phyloP scores from a whole-genome alignment of 2,797 vertebrate species.

The Hypotaenidia philippensis region DNA sequence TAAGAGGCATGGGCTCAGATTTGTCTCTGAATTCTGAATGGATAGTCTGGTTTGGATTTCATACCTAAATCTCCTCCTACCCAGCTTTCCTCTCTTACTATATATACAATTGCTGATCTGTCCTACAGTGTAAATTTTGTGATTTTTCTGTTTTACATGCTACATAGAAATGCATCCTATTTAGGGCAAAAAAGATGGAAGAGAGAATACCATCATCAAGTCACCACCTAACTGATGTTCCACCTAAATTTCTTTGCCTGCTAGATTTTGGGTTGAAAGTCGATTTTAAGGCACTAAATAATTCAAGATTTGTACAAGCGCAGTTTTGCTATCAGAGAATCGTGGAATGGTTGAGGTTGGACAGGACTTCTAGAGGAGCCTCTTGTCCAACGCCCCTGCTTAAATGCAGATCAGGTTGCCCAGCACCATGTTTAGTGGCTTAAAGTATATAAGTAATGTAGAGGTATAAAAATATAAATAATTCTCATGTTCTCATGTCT shows the following conservation, averaged over 20 bases:
- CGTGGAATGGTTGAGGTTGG: not conserved
- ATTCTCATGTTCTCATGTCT: not conserved
- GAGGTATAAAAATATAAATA: not conserved
- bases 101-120: not conserved
- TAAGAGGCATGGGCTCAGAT: not conserved
- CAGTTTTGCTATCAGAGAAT: not conserved
- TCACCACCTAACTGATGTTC: rapidly evolving
- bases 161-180: not conserved
- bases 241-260: not conserved
- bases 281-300: not conserved
- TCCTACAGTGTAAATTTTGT: not conserved
- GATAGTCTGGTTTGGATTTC: not conserved
- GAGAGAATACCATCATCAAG: not conserved
- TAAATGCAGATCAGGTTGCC: not conserved
- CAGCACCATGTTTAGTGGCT: not conserved
- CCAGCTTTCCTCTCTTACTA: not conserved
- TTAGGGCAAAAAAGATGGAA: not conserved
- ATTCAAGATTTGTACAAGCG: not conserved
- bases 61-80: not conserved
- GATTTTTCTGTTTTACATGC: not conserved
- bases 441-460: not conserved
- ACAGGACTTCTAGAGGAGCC: not conserved
- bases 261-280: not conserved
- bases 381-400: not conserved
- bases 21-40: not conserved